Conservation (phyloP, 1,140 invertebrate genomes). For the Meloidogyne exigua region DNA sequence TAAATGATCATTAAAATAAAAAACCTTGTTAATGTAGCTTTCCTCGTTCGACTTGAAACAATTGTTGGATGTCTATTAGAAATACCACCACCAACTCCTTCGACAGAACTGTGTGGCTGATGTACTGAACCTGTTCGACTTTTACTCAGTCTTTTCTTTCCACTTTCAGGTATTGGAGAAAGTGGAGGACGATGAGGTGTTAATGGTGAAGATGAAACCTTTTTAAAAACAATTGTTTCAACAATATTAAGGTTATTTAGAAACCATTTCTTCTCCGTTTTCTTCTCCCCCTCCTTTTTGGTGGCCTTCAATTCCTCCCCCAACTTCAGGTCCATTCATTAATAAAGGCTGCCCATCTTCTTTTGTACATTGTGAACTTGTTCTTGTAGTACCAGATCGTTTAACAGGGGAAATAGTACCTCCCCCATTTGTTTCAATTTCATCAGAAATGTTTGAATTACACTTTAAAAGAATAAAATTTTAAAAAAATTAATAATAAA, state of each 20-base stretch:
- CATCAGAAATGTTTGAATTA: slow-evolving; percentile 21
- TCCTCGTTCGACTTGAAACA: slow-evolving; percentile 37
- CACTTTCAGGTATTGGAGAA: slow-evolving; percentile 48
- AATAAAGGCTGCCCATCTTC: slow-evolving; percentile 45
- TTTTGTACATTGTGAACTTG: slow-evolving; percentile 36
- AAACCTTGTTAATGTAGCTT: slow-evolving; percentile 50
- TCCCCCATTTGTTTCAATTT: background rate
- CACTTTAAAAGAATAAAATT: slow-evolving; percentile 9
- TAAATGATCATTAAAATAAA: too few species aligned
- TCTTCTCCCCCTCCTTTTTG: background rate
- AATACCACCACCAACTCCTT: background rate
- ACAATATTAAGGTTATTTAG: too few species aligned
- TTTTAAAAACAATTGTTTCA: background rate
- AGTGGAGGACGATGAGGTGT: slow-evolving; percentile 44
- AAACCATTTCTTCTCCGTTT: slow-evolving; percentile 13
- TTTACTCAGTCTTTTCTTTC: slow-evolving; percentile 41
- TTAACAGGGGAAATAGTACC: slow-evolving; percentile 21
- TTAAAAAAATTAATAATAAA: background rate
- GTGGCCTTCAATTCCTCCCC: background rate
- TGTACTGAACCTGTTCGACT: slow-evolving; percentile 55
- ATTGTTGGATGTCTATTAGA: slow-evolving; percentile 15
- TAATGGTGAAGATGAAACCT: slow-evolving; percentile 17
- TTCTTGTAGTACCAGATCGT: slow-evolving; percentile 28
- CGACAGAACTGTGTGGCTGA: slow-evolving; percentile 8
- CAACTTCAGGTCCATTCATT: slow-evolving; percentile 26